Percentiles rank a stretch among this genome's conserved stretches.
These are phyloP conservation scores for Diplogasteroides magnus DNA, from an alignment of 1,140 invertebrate species.

Conservation along the genomic window DNA sequence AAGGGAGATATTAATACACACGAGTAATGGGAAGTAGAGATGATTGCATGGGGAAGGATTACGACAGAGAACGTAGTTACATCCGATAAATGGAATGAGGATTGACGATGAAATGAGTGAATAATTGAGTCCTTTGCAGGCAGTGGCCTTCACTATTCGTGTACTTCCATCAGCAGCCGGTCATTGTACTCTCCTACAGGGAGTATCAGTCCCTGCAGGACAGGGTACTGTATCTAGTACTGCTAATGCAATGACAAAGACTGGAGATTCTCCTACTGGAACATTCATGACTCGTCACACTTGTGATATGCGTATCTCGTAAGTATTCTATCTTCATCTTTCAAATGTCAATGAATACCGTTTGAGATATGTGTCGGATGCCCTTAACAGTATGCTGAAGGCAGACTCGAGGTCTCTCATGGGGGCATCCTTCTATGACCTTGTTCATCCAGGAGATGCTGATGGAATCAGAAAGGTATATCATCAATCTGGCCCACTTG, in stretches of 20 bases:
- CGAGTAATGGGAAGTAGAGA: too few species aligned
- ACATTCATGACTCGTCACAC: slow-evolving; percentile 49
- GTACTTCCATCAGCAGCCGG: slow-evolving; percentile 4
- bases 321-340: slow-evolving; percentile 36
- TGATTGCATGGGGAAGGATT: too few species aligned
- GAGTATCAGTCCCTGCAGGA: slow-evolving; percentile 22
- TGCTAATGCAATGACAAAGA: slow-evolving; percentile 23
- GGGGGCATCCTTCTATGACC: slow-evolving; percentile 48
- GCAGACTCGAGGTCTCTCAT: slow-evolving; percentile 40
- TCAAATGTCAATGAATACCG: not conserved
- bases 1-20: too few species aligned
- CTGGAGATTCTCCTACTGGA: slow-evolving; percentile 33
- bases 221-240: slow-evolving; percentile 19
- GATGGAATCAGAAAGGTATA: slow-evolving; percentile 22
- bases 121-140: too few species aligned
- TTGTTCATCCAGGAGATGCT: slow-evolving; percentile 45
- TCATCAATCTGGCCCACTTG: not conserved
- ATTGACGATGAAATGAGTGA: too few species aligned
- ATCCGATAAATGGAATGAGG: too few species aligned
- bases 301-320: slow-evolving; percentile 47
- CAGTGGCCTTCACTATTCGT: slow-evolving; percentile 17
- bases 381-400: slow-evolving; percentile 40
- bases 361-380: slow-evolving; percentile 9
- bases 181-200: slow-evolving; percentile 25
- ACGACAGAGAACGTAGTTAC: too few species aligned